Conservation (phyloP, 1,140 invertebrate genomes). For the Camponotus vicinus region DNA sequence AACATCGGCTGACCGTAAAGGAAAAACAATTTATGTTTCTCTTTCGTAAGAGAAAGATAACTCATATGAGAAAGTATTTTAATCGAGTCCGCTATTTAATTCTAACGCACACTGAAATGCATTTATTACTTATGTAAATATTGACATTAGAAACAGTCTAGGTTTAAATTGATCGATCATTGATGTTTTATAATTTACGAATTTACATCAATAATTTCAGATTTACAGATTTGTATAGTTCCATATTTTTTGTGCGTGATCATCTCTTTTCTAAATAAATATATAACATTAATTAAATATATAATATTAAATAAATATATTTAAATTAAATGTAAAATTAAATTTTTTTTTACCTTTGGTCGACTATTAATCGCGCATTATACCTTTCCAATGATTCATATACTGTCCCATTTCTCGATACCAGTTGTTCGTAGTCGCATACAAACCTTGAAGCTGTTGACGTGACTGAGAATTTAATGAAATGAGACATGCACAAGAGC, state of each 20-base stretch:
- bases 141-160: neutral
- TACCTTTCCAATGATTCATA: conserved; percentile 51
- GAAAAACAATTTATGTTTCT: conserved; percentile 40
- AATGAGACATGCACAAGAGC: conserved; percentile 72
- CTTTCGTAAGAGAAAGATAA: neutral
- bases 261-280: neutral
- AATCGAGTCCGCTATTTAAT: conserved; percentile 1
- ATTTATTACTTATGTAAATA: conserved; percentile 22
- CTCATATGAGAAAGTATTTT: conserved; percentile 37
- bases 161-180: neutral
- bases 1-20: conserved; percentile 5
- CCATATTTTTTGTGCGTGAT: neutral
- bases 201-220: neutral
- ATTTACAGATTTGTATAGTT: neutral
- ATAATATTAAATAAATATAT: neutral
- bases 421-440: conserved; percentile 71
- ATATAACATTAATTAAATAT: neutral
- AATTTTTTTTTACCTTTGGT: neutral
- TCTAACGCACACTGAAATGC: neutral
- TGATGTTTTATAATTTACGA: conserved; percentile 23
- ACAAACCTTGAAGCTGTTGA: conserved; percentile 73
- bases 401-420: conserved; percentile 60
- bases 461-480: conserved; percentile 82
- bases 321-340: neutral
- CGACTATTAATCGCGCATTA: conserved; percentile 25